Evolutionary conservation across 2,888 invertebrate species (phyloP), one percentile per base, ranked within the genome.

Genomic region (Apeira syringaria): DNA sequence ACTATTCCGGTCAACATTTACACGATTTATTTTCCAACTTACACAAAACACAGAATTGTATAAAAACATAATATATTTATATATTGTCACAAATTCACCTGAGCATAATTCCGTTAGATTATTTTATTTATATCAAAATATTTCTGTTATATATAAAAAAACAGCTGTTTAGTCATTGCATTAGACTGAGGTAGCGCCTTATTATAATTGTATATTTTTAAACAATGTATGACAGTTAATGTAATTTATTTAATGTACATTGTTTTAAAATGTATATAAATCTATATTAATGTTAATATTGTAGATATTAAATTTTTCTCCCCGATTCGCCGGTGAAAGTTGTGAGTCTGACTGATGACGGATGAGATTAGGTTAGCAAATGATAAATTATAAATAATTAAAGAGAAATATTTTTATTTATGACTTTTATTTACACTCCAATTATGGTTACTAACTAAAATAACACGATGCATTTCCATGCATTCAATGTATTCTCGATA

Each of bases 381-480:
- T 62, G 70, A 79, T 83, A 81, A 83, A 84, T 82, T 83, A 84
- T 84, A 74, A 85, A 86, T 86, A 84, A 87, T 62, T 47, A 74
- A 86, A 82, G 79, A 82, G 79, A 77, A 69, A 84, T 86, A 86
- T 87, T 87, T 87, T 87, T 85, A 78, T 32, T 47, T 50, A 17
- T 25, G 51, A 39, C 47, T 53, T 56, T 56, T 47, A 57, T 58
- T 57, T 56, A 55, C 31, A 50, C 26, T 40, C 18, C 7, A 34
- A 12, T 6, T n/a, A n/a, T n/a, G n/a, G n/a, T n/a, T n/a, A n/a
- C n/a, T n/a, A n/a, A n/a, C n/a, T n/a, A n/a, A n/a, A n/a, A n/a
- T n/a, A n/a, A n/a, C n/a, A n/a, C n/a, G n/a, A n/a, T n/a, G n/a
- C n/a, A n/a, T n/a, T n/a, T n/a, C n/a, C n/a, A n/a, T n/a, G n/a